Evolutionary conservation across 2,797 vertebrate genomes (phyloP).

Genomic region (Buceros bicornis): DNA sequence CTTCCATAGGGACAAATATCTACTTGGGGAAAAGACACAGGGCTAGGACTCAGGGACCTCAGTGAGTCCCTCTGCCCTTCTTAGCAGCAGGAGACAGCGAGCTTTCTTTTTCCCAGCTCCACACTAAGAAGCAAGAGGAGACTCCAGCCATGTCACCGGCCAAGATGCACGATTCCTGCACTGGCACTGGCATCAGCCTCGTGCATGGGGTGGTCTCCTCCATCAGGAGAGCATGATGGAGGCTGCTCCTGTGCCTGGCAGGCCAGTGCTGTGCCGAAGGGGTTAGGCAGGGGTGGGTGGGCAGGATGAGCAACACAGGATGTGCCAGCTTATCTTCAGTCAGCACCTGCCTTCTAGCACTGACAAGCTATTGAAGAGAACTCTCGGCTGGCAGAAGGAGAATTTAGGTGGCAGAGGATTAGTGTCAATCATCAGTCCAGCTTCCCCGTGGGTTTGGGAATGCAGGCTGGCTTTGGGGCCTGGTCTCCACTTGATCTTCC

Average conservation of each 20-base stretch:
- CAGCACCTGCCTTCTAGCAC: not conserved
- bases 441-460: not conserved
- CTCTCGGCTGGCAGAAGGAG: not conserved
- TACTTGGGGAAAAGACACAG: too few relatives aligned
- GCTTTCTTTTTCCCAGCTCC: not conserved
- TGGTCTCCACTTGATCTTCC: not conserved
- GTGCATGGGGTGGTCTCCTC: fast-evolving
- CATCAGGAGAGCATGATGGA: not conserved
- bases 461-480: not conserved
- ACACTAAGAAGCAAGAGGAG: not conserved
- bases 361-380: not conserved
- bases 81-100: fast-evolving
- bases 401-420: conserved; percentile 6
- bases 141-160: not conserved
- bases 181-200: not conserved
- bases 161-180: not conserved
- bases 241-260: fast-evolving
- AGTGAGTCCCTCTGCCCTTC: not conserved
- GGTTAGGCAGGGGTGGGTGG: not conserved
- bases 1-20: not conserved
- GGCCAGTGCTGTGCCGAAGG: fast-evolving
- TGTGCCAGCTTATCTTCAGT: conserved; percentile 8
- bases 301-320: not conserved
- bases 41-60: fast-evolving
- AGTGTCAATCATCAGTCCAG: not conserved